Conservation (phyloP, 2,797 vertebrate genomes). For the Centroberyx gerrardi region DNA sequence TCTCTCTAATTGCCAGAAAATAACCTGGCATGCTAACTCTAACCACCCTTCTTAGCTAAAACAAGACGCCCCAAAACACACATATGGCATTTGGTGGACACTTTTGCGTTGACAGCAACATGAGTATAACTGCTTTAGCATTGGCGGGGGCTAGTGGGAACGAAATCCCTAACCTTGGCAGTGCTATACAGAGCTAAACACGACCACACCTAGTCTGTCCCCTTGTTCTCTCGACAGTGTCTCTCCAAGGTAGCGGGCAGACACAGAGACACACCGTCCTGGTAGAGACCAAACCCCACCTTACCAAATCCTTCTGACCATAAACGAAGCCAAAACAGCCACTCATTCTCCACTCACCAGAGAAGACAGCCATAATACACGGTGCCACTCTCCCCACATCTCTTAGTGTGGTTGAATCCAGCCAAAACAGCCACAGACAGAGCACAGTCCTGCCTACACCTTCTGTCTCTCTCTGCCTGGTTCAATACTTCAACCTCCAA, state of each 20-base stretch:
- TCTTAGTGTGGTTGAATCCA: conserved; percentile 46
- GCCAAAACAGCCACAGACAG: conserved; percentile 69
- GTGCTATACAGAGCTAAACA: conserved; percentile 23
- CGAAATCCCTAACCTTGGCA: background rate
- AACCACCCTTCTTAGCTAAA: conserved; percentile 17
- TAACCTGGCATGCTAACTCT: conserved; percentile 39
- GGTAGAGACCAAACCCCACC: conserved; percentile 2
- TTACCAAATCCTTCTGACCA: background rate
- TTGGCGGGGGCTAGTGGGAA: conserved; percentile 29
- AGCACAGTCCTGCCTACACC: conserved; percentile 34
- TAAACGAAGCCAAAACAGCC: conserved; percentile 32
- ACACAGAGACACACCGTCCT: conserved; percentile 25
- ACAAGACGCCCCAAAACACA: conserved; percentile 38
- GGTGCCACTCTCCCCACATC: conserved; percentile 12
- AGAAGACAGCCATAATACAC: conserved; percentile 68
- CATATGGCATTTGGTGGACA: conserved; percentile 46
- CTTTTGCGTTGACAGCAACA: conserved; percentile 47
- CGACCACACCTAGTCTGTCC: conserved; percentile 60
- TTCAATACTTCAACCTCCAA: conserved; percentile 22
- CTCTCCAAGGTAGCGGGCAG: conserved; percentile 2
- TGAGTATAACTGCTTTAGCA: conserved; percentile 44
- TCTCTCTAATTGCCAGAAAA: conserved; percentile 45
- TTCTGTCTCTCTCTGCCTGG: conserved; percentile 41
- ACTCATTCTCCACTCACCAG: conserved; percentile 40
- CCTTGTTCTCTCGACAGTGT: conserved; percentile 18